Evolutionary conservation across 2,888 invertebrate species (phyloP).

Genomic region (Cecidostiba fungosa): DNA sequence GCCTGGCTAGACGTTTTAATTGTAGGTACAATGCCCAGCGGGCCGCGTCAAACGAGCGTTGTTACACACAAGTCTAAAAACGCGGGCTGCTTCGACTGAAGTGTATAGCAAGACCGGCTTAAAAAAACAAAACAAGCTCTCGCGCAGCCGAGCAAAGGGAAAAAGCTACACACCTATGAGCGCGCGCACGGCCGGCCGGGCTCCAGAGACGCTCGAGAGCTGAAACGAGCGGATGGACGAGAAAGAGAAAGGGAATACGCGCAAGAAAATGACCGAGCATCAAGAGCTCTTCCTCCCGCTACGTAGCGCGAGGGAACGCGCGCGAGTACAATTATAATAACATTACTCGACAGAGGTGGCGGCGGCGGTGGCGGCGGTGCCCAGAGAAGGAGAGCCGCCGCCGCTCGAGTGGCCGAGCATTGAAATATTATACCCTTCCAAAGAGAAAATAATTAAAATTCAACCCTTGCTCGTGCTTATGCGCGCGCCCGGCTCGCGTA

Average conservation of each 20-base stretch:
- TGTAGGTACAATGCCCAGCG: slow-evolving; percentile 57
- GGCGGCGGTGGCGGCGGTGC: slow-evolving; percentile 6
- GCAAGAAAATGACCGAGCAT: slow-evolving; percentile 77
- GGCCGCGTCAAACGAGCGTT: slow-evolving; percentile 59
- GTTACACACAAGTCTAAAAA: slow-evolving; percentile 56
- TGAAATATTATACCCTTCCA: slow-evolving; percentile 80
- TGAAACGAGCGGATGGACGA: slow-evolving; percentile 55
- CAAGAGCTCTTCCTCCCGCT: slow-evolving; percentile 57
- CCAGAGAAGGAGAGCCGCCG: neutral
- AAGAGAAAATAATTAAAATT: slow-evolving; percentile 81
- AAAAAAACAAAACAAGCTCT: neutral
- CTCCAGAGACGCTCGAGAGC: slow-evolving; percentile 63
- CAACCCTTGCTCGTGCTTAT: slow-evolving; percentile 74
- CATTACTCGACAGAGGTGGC: slow-evolving; percentile 75
- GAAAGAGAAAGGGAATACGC: slow-evolving; percentile 62
- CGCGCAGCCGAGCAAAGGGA: neutral
- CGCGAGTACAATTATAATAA: slow-evolving; percentile 80
- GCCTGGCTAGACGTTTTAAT: slow-evolving; percentile 56
- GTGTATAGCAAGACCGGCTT: slow-evolving; percentile 20
- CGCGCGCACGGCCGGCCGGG: slow-evolving; percentile 13
- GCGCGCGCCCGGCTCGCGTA: slow-evolving; percentile 46
- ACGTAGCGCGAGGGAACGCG: slow-evolving; percentile 68
- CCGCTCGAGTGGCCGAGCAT: slow-evolving; percentile 73
- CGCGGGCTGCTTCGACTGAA: slow-evolving; percentile 41
- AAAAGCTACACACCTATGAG: slow-evolving; percentile 49